phyloP scores from a whole-genome alignment of 92 coral and sea anemone genomes.

The Palythoa heliodiscus region DNA sequence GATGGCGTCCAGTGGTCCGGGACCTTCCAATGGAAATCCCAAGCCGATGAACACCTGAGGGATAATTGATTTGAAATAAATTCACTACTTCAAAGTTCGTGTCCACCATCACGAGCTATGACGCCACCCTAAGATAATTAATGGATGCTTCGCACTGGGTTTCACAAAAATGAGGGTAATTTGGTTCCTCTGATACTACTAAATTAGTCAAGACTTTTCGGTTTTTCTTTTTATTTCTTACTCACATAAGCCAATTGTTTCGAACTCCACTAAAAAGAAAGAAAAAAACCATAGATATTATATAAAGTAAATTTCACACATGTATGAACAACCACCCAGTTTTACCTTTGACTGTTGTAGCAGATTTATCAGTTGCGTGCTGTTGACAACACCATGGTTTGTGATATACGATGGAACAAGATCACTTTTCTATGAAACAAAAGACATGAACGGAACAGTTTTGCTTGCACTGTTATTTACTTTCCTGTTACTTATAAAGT shows the following conservation, averaged over 20 bases:
- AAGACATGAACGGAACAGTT: not conserved
- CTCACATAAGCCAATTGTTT: no score
- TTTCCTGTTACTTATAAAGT: no score
- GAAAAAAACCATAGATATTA: not conserved
- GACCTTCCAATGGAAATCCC: conserved; percentile 95
- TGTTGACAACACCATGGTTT: conserved; percentile 76
- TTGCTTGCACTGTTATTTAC: no score
- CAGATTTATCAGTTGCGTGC: conserved; percentile 47
- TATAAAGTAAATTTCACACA: not conserved
- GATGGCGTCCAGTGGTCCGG: conserved; percentile 93
- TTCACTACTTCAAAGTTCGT: not conserved
- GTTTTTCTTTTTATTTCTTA: no score
- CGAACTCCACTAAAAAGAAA: no score
- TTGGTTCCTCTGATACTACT: no score
- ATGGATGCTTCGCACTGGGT: not conserved
- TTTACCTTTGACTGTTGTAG: conserved; percentile 70
- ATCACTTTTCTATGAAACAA: conserved; percentile 37
- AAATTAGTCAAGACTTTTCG: no score
- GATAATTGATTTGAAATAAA: not conserved
- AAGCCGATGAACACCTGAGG: conserved; percentile 88
- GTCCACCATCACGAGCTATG: not conserved
- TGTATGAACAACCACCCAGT: not conserved
- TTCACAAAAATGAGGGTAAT: no score
- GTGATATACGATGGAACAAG: conserved; percentile 66
- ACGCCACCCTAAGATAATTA: not conserved